Base-by-base conservation (phyloP, 2,113 vertebrate species). In the Hemibagrus wyckioides region DNA sequence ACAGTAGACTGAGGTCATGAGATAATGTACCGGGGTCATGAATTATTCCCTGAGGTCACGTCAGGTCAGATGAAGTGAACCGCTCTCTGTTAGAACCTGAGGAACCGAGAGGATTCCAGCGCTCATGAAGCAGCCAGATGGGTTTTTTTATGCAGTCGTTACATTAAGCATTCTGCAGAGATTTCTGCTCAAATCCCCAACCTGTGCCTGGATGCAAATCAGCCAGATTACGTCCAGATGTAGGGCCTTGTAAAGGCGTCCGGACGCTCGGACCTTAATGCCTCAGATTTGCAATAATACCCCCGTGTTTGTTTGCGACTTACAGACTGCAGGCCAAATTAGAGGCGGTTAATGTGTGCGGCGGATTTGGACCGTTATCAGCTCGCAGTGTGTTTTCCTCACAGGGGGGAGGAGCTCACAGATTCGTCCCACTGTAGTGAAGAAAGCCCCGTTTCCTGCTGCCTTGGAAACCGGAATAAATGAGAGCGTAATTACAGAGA, bases 401-500 rank as follows among this genome's bases (percentile, higher is more conserved):
- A 67, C 67, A 76, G 81, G 59, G 88, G 48, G 89, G 56, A 59
- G 30, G 69, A 65, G 61, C 73, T 88, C 90, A 90, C 90, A 87
- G 89, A 92, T 91, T 90, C 13, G 36, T 5, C 17, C 77, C 52
- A 77, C 59, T 56, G 71, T 88, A 71, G 83, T 90, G 85, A 89
- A 71, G 82, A 82, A 85, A 39, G 80, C 90, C 85, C 44, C 17
- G n/a, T 63, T 84, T 87, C 88, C 77, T 57, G 88, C 86, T 90
- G 82, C 89, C 88, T 90, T 89, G 86, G 86, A 88, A 92, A 92
- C 80, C 14, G 59, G 77, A 69, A 85, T 88, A 89, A 92, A 82
- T 73, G 14, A 89, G 67, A 50, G 73, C 84, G 28, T 86, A 86
- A 83, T 84, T 86, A 73, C 83, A 76, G 80, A 52, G 30, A 11